A percentile compares a stretch with the other conserved stretches of the same genome.
Evolutionary conservation across 2,113 vertebrate species (phyloP).

Genomic region (Leptodactylus fuscus): DNA sequence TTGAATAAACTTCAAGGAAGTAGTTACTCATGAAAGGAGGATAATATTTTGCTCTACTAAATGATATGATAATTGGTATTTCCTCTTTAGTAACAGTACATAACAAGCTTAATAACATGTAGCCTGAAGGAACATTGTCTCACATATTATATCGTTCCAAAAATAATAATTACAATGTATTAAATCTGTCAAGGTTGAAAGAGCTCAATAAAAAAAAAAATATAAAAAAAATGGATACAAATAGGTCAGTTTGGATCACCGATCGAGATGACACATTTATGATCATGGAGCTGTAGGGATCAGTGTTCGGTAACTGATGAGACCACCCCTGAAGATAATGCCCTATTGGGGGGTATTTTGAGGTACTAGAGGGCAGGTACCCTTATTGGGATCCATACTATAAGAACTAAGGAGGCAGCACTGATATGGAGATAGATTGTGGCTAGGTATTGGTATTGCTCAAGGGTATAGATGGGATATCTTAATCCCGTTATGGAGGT

Average conservation of each 20-base stretch:
- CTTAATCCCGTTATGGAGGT: too few species aligned
- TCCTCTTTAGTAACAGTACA: constrained; percentile 84
- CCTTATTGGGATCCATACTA: too few species aligned
- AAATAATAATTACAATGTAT: constrained; percentile 70
- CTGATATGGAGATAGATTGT: too few species aligned
- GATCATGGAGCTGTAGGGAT: not conserved
- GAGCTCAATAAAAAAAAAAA: not conserved
- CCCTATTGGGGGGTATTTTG: too few species aligned
- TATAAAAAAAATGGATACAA: constrained; percentile 7
- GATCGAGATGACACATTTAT: not conserved
- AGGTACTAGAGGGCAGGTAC: too few species aligned
- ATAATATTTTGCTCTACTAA: constrained; percentile 87
- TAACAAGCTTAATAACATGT: constrained; percentile 84
- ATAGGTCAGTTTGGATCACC: constrained; percentile 20
- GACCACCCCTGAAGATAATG: too few species aligned
- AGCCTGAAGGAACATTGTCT: constrained; percentile 73
- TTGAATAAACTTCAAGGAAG: constrained; percentile 88
- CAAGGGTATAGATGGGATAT: too few species aligned
- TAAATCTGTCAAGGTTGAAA: constrained; percentile 60
- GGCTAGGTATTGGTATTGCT: too few species aligned
- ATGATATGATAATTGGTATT: constrained; percentile 87
- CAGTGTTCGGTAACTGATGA: not conserved
- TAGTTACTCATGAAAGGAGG: constrained; percentile 81
- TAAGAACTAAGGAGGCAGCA: too few species aligned
- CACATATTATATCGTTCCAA: constrained; percentile 75